A percentile compares a stretch with the other conserved stretches of the same genome.
These are phyloP conservation scores for Enchytraeus crypticus DNA, from an alignment of 2,888 invertebrate species.

Conservation along the genomic window DNA sequence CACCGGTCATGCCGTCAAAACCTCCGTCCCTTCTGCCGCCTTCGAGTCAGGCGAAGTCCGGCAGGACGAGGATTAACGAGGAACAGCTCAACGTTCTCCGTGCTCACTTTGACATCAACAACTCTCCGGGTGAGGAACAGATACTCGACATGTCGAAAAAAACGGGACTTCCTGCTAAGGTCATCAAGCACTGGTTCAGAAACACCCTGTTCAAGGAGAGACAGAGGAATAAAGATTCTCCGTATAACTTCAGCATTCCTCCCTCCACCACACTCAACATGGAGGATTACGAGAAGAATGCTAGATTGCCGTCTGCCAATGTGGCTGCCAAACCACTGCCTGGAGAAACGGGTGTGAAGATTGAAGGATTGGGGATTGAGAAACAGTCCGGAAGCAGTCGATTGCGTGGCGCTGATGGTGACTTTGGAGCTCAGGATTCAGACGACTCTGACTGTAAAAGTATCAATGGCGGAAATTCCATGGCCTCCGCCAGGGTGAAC, in stretches of 20 bases:
- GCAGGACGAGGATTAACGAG: conserved; percentile 94
- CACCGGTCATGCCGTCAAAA: not conserved
- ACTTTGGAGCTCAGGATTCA: not conserved
- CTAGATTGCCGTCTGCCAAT: not conserved
- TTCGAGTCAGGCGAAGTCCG: conserved; percentile 61
- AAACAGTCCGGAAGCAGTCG: not conserved
- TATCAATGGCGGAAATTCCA: conserved; percentile 61
- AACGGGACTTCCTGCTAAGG: conserved; percentile 93
- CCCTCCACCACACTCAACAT: conserved; percentile 80
- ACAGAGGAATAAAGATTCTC: conserved; percentile 97
- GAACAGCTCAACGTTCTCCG: conserved; percentile 94
- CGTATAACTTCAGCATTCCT: conserved; percentile 97
- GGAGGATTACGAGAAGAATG: conserved; percentile 76
- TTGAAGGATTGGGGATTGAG: not conserved
- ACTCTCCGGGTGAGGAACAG: conserved; percentile 96
- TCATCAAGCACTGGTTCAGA: conserved; percentile 99
- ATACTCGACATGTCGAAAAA: conserved; percentile 96
- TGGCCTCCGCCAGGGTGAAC: not conserved
- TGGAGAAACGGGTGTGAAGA: too few species aligned
- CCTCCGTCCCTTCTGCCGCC: not conserved
- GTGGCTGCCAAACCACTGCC: not conserved
- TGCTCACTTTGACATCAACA: conserved; percentile 98
- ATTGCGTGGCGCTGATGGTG: not conserved
- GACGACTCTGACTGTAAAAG: too few species aligned
- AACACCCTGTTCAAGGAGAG: conserved; percentile 97